Evolutionary conservation across 2,113 vertebrate genomes (phyloP).

Genomic region (Platichthys stellatus): DNA sequence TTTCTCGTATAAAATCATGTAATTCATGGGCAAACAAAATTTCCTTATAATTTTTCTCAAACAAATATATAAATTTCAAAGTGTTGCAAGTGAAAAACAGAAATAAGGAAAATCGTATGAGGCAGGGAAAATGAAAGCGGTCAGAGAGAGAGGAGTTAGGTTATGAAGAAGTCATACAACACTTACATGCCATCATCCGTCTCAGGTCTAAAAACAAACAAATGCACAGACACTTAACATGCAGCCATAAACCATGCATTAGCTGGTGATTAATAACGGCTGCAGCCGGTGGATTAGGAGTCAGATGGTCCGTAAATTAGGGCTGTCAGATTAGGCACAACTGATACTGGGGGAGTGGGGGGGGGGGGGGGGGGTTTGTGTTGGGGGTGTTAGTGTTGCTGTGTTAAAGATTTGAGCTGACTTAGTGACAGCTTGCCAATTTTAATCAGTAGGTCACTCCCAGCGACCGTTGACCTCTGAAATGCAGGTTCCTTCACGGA

Average conservation of each 20-base stretch:
- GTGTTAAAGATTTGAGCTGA: conserved; percentile 20
- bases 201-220: conserved; percentile 89
- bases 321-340: conserved; percentile 29
- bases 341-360: not conserved
- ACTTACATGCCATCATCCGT: conserved; percentile 93
- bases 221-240: conserved; percentile 85
- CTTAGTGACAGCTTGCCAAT: conserved; percentile 20
- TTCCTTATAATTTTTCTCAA: too few species aligned
- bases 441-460: conserved; percentile 17
- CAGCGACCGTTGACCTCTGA: conserved; percentile 29
- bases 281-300: conserved; percentile 41
- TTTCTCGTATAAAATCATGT: too few species aligned
- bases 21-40: too few species aligned
- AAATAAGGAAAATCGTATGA: not conserved
- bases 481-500: conserved; percentile 1
- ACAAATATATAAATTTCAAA: too few species aligned
- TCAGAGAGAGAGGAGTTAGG: conserved; percentile 14
- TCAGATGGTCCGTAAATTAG: conserved; percentile 45
- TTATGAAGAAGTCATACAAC: conserved; percentile 83
- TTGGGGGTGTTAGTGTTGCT: conserved; percentile 17
- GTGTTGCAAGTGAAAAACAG: not conserved
- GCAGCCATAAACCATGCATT: conserved; percentile 74
- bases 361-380: too few species aligned
- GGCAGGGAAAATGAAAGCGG: not conserved
- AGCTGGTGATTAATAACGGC: conserved; percentile 25